phyloP scores from a whole-genome alignment of 2,113 vertebrate genomes.

The Lethenteron reissneri region DNA sequence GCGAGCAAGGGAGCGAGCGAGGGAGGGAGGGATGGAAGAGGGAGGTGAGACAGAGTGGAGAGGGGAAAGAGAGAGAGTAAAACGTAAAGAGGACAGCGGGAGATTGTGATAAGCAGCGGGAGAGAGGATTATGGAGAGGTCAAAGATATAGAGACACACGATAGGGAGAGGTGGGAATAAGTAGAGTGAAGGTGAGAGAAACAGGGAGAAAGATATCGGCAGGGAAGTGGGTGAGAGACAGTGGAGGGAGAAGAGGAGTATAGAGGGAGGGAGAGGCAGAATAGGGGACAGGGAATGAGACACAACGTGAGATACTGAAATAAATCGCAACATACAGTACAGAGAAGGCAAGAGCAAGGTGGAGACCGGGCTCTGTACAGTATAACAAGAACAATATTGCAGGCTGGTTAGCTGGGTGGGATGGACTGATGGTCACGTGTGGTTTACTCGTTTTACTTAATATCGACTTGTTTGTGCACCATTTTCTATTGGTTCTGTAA shows the following conservation, averaged over 20 bases:
- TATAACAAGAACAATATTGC: too few species aligned
- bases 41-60: not conserved
- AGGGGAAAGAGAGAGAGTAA: not conserved
- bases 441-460: too few species aligned
- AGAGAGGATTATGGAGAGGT: not conserved
- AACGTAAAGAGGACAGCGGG: not conserved
- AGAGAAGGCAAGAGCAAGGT: too few species aligned
- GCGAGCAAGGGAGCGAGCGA: too few species aligned
- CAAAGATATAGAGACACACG: not conserved
- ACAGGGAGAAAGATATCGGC: not conserved
- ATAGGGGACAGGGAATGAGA: not conserved
- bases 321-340: not conserved
- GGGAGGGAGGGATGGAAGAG: too few species aligned
- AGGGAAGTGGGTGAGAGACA: not conserved
- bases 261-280: not conserved
- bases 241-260: not conserved
- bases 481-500: too few species aligned
- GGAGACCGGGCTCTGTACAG: too few species aligned
- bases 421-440: too few species aligned
- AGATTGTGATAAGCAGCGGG: not conserved
- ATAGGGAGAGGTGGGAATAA: not conserved
- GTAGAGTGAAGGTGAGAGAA: not conserved
- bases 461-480: too few species aligned
- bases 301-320: not conserved
- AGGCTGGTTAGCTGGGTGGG: too few species aligned